Evolutionary conservation across 2,797 vertebrate species (phyloP).

Genomic region (Benthosema pterotum): DNA sequence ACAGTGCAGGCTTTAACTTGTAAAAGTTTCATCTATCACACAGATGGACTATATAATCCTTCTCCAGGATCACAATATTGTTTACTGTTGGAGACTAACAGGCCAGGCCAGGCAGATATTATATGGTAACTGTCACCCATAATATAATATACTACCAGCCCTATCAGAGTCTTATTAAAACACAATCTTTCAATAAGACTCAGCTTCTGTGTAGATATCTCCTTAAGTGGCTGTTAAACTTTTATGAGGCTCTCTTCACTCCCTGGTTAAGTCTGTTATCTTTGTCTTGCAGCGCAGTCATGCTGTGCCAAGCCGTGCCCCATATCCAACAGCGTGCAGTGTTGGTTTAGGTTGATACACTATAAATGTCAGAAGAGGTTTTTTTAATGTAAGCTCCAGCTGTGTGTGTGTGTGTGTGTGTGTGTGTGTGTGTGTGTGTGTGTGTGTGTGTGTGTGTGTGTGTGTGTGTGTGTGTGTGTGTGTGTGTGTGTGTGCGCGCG

Average conservation of each 20-base stretch:
- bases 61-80: too few species aligned
- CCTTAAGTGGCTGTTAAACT: constrained; percentile 61
- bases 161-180: constrained; percentile 20
- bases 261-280: constrained; percentile 50
- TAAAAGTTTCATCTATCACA: too few species aligned
- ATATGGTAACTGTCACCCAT: too few species aligned
- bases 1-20: too few species aligned
- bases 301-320: constrained; percentile 41
- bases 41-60: too few species aligned
- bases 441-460: constrained; percentile 13
- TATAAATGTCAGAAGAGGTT: constrained; percentile 27
- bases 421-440: background rate
- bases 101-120: too few species aligned
- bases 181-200: constrained; percentile 5
- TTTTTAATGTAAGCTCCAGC: constrained; percentile 10
- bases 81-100: too few species aligned
- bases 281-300: constrained; percentile 61
- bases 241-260: constrained; percentile 58
- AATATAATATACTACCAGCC: constrained; percentile 5
- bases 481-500: background rate
- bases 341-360: constrained; percentile 45
- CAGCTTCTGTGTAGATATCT: constrained; percentile 48
- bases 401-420: constrained; percentile 15
- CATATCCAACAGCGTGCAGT: constrained; percentile 43
- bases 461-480: constrained; percentile 10